Base-by-base conservation (phyloP, 1,140 invertebrate genomes). In the Drosophila tristis region DNA sequence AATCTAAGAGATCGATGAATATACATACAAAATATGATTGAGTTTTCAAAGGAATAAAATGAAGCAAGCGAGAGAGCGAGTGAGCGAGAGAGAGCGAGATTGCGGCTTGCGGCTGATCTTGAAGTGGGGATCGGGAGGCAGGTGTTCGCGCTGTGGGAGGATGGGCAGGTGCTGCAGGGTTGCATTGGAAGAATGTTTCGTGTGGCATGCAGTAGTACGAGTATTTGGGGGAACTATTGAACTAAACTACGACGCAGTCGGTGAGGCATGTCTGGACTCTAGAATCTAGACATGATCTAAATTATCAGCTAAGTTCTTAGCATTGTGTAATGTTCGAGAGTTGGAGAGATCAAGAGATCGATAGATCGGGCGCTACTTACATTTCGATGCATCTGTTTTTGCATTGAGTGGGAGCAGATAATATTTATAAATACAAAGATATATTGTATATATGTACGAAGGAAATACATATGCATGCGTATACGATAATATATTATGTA, bases 301-400 rank as follows among this genome's bases (percentile, higher is more conserved):
- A 68, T 50, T 57, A 70, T 70, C 66, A 67, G 54, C 48, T 66
- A 57, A 57, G 48, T 49, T 49, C n/a, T 39, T 13, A 5, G 11
- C 4, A 39, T 4, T 11, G 44, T 57, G 65, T 20, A 68, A 49
- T 68, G 53, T 49, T 70, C 66, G 53, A 25, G 31, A 48, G 20
- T 79, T 13, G 9, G 11, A 13, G 35, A 20, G 20, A 20, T 20
- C 20, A 20, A 2, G 20, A 13, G 35, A 39, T 39, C 35, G 35
- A 29, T 7, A 29, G 26, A 29, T 29, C 7, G 64, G 48, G 66
- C 8, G 45, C 58, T 87, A 87, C 82, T 87, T 87, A 87, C 82
- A 87, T 89, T 87, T 87, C 48, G 82, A 87, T 76, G 82, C 82
- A 78, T 87, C 82, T 87, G 82, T 87, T 86, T 86, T 39, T 39